These are phyloP conservation scores for Poecilia picta DNA, from an alignment of 2,797 vertebrate genomes.

Conservation along the genomic window DNA sequence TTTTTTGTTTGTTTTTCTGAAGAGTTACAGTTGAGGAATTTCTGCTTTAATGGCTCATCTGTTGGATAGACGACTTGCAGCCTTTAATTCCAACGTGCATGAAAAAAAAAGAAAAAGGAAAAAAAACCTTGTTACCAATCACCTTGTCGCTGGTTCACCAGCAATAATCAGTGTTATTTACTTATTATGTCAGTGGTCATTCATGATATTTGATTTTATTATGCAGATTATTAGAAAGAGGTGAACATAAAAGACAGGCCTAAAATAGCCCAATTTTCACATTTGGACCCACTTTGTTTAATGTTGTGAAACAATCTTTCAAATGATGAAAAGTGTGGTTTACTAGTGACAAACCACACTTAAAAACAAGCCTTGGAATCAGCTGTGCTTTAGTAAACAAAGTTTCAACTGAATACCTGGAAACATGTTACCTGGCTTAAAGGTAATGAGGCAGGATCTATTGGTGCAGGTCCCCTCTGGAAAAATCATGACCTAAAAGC, in stretches of 20 bases:
- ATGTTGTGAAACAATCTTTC: too few species aligned
- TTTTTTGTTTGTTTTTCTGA: background rate
- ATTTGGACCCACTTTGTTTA: background rate
- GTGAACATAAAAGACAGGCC: background rate
- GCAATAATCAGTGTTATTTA: background rate
- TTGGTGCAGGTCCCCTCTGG: slow-evolving; percentile 99
- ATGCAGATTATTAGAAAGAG: background rate
- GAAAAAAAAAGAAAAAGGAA: too few species aligned
- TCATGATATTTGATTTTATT: background rate
- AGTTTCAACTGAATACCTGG: too few species aligned
- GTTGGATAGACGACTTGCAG: background rate
- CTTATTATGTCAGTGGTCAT: background rate
- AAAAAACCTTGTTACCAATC: background rate
- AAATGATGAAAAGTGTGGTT: too few species aligned
- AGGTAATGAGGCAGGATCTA: slow-evolving; percentile 97
- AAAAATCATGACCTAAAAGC: slow-evolving; percentile 97
- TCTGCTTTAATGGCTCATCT: background rate
- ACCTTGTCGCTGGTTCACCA: background rate
- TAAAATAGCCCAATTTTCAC: background rate
- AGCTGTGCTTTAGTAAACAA: background rate
- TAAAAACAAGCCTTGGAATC: background rate
- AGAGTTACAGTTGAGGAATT: background rate
- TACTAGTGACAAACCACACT: background rate
- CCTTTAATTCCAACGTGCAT: too few species aligned
- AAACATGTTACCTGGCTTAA: slow-evolving; percentile 90